Evolutionary conservation across 2,797 vertebrate genomes (phyloP), one percentile per base, ranked within the genome.

Genomic region (Meda fulgida): DNA sequence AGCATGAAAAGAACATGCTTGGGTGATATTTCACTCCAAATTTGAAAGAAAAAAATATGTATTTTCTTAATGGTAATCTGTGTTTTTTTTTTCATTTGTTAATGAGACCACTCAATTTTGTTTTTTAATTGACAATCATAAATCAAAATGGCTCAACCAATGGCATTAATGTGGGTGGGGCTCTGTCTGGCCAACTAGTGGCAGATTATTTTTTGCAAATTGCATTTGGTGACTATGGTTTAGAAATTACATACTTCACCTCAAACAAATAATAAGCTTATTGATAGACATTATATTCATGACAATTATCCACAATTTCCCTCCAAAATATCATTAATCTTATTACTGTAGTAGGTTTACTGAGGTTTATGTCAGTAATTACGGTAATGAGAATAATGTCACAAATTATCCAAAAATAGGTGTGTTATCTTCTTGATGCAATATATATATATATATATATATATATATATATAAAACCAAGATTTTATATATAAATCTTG

Each of bases 271-370:
- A 34, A n/a, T 16, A 38, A 3, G 7, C 21, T 29, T 31, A 48
- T 71, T 71, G 43, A 71, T 19, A 10, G 7, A 34, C 48, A 77
- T 77, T 38, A 38, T 58, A 38, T 77, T 77, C 73, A 77, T 60
- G 53, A 78, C 75, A 38, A 38, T 77, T 60, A 78, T 78, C 53
- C 53, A 40, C 34, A 60, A 60, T 78, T 77, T 78, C 34, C 34
- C 73, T 55, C 31, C 6, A n/a, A 76, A 76, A 76, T 55, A 29
- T 36, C 18, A 73, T 72, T 21, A 14, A 18, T 53, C 13, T 58
- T 23, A 58, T 38, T 58, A 77, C 13, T 77, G 34, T 76, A 14
- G 51, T 55, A 16, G 34, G 51, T 21, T 6, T 58, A 38, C 34
- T 76, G 31, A 76, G 51, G 31, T 77, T 60, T 77, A 60, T 77